Base-by-base conservation (phyloP, 2,113 vertebrate genomes). In the Cyprinodon brontotheroides region DNA sequence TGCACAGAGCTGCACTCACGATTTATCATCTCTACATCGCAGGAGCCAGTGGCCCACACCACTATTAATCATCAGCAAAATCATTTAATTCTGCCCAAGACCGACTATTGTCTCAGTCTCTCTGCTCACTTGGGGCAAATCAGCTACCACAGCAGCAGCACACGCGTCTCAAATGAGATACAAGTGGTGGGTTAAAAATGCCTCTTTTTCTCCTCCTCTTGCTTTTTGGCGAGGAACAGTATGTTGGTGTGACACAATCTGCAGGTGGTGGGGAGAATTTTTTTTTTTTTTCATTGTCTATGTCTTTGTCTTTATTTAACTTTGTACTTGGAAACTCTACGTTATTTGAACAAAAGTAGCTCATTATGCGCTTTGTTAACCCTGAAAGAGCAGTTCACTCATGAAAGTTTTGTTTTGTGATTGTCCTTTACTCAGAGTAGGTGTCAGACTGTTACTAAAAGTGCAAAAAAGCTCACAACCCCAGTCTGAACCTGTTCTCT, bases 51-150 rank as follows among this genome's bases (percentile, higher is more conserved):
- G 83, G 90, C 82, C 91, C 92, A 85, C 90, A 91, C 84, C 87
- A 91, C 89, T 90, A 94, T 94, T 92, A 93, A 94, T 94, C 91
- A 94, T 91, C 86, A 89, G 89, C 89, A 92, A 93, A 94, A 93
- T 92, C 86, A 92, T 93, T 93, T 94, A 89, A 92, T 92, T 93
- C 88, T 89, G 89, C 90, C 87, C 81, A 73, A 89, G 90, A 89
- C 85, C 83, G 78, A 90, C 91, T 91, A 94, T 93, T 92, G 90
- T 93, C 89, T 94, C 87, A 88, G 86, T 89, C 71, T 80, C 84
- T 87, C 81, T 77, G 59, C 78, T 87, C 88, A 91, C 79, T 91
- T 86, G 78, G 85, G 75, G 88, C 86, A 80, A 86, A 87, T 80
- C 86, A 88, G 83, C 86, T 86, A 83, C 89, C 86, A 82, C 82